These are phyloP conservation scores for Vireo altiloquus DNA, from an alignment of 2,113 vertebrate genomes.

Conservation along the genomic window DNA sequence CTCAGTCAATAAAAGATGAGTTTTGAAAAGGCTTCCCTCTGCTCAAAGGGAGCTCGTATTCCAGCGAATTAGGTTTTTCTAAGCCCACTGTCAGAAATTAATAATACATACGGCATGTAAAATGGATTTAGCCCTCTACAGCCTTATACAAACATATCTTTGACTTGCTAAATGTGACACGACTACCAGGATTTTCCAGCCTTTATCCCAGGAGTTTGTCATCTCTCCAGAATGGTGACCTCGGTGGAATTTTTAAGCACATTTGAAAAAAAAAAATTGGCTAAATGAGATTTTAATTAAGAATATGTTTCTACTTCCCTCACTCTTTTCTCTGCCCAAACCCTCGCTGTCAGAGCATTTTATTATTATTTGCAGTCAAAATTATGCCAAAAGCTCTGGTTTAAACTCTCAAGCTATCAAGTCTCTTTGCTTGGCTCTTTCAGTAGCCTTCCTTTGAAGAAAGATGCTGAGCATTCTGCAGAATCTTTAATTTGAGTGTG, in stretches of 20 bases:
- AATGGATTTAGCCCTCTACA: conserved; percentile 57
- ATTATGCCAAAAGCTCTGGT: neutral
- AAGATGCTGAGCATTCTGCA: neutral
- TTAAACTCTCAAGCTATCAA: neutral
- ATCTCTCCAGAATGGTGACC: conserved; percentile 36
- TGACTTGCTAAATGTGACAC: conserved; percentile 60
- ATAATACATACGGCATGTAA: conserved; percentile 59
- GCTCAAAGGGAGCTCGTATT: conserved; percentile 64
- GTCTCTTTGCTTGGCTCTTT: neutral
- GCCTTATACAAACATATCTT: conserved; percentile 61
- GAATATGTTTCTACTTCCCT: neutral
- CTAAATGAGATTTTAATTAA: conserved; percentile 42
- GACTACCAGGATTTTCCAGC: conserved; percentile 28
- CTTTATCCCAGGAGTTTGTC: conserved; percentile 52
- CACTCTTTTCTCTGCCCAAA: neutral
- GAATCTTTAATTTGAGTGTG: neutral
- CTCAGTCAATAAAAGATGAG: conserved; percentile 79
- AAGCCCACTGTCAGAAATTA: conserved; percentile 68
- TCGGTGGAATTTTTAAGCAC: conserved; percentile 24
- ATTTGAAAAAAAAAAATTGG: neutral
- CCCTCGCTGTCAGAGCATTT: neutral
- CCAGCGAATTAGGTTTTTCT: conserved; percentile 64
- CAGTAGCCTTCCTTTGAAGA: neutral
- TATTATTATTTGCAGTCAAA: neutral
- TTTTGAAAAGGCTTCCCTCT: conserved; percentile 65